Base-by-base conservation (phyloP, 2,888 invertebrate genomes). In the Phanerotoma sp. region DNA sequence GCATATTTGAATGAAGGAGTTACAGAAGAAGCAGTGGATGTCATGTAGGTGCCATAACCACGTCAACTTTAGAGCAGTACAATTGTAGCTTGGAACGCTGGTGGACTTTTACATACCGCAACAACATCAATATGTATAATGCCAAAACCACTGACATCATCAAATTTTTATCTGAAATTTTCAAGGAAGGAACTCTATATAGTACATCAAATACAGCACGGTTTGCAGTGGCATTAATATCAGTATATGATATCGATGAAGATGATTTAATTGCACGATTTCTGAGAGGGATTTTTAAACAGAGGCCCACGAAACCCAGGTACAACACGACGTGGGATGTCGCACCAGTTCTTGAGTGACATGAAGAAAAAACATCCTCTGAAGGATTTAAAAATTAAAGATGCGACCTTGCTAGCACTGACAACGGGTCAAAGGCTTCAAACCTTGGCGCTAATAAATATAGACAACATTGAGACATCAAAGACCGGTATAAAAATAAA, bases 21-120 rank as follows among this genome's bases (percentile, higher is more conserved):
- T 3, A 46, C 60, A 9, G 40, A 53, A 7, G 38, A 38, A 41
- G 22, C 56, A 16, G 41, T 55, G 4, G 50, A 57, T 1, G 60
- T 64, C 15, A 50, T 63, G 16, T 10, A 65, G 13, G 15, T 51
- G 3, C 67, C 66, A 15, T 67, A 15, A 45, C 61, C 4, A 35
- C 56, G 0, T 54, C 53, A 6, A 66, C 64, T 1, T 20, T 59
- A 0, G 62, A 58, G 15, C 62, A 66, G 50, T 68, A 67, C 38
- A 47, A 58, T 16, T 33, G 49, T 10, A 32, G 55, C 0, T 48
- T 62, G 21, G 62, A 62, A 40, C 22, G 60, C 7, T 68, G 67
- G 66, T 22, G 35, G 25, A 18, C 56, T 56, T 40, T 10, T 11
- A 1, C 63, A 58, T 22, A 64, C 62, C 16, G 18, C 25, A 46